Percentiles rank a stretch among this genome's conserved stretches.
Conservation (phyloP, 2,797 vertebrate species). For the Telmatherina bonti region DNA sequence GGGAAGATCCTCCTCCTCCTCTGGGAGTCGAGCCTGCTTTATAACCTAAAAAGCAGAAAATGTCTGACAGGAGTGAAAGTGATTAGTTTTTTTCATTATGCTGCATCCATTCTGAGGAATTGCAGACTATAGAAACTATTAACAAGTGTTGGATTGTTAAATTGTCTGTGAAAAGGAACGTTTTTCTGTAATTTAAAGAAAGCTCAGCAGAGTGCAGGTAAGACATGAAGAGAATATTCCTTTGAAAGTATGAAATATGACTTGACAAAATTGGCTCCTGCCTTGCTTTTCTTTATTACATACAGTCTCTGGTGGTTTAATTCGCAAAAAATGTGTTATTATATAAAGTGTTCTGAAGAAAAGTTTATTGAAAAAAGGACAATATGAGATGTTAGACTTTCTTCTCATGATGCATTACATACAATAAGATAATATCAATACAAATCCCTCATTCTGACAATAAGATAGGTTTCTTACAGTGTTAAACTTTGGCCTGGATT, state of each 20-base stretch:
- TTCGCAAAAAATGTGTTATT: conserved; percentile 25
- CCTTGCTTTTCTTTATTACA: conserved; percentile 9
- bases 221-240: neutral
- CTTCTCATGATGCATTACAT: conserved; percentile 30
- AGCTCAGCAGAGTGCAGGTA: neutral
- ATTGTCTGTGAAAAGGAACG: neutral
- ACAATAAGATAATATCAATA: conserved; percentile 23
- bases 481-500: conserved; percentile 41
- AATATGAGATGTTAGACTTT: conserved; percentile 25
- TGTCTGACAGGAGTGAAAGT: conserved; percentile 35
- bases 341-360: conserved; percentile 12
- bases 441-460: conserved; percentile 42
- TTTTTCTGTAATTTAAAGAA: conserved; percentile 12
- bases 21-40: conserved; percentile 27
- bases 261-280: conserved; percentile 8
- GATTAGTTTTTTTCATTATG: conserved; percentile 45
- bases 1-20: conserved; percentile 28
- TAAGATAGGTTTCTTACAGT: conserved; percentile 45
- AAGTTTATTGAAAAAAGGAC: neutral
- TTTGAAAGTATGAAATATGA: conserved; percentile 28
- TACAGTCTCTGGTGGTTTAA: neutral
- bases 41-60: conserved; percentile 53
- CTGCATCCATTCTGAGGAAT: conserved; percentile 21
- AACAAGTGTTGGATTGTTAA: conserved; percentile 6
- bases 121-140: neutral